A percentile compares a stretch with the other conserved stretches of the same genome.
Conservation (phyloP, 2,113 vertebrate genomes). For the Atractosteus spatula region DNA sequence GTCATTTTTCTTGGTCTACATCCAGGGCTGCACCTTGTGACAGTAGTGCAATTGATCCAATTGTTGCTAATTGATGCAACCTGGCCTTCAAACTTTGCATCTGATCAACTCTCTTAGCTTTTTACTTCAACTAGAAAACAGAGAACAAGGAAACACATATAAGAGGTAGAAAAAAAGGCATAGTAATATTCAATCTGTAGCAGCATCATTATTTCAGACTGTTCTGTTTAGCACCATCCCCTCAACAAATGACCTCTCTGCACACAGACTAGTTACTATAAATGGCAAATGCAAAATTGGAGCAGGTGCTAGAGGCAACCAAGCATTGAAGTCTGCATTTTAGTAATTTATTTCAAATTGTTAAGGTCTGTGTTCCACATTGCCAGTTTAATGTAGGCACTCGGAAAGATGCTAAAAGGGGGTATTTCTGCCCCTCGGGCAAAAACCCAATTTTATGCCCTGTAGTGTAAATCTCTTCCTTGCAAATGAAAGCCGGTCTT, state of each 20-base stretch:
- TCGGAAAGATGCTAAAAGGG: neutral
- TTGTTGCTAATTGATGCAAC: no score
- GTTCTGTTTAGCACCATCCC: neutral
- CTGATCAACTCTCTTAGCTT: no score
- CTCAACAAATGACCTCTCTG: neutral
- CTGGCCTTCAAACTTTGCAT: no score
- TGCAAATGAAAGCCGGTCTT: neutral
- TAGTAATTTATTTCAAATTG: slow-evolving; percentile 3
- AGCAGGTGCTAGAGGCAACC: neutral
- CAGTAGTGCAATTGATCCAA: no score
- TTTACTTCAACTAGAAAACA: no score
- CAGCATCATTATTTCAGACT: no score
- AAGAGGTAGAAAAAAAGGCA: no score
- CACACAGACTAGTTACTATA: slow-evolving; percentile 1
- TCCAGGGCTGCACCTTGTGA: no score
- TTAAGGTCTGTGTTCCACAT: slow-evolving; percentile 4
- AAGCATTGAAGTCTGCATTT: neutral
- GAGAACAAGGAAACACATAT: no score
- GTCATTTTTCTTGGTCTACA: no score
- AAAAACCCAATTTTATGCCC: slow-evolving; percentile 6
- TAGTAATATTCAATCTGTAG: no score
- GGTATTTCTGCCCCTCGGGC: neutral
- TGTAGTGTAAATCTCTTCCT: neutral
- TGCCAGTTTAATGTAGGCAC: neutral
- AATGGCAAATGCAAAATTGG: slow-evolving; percentile 1